Percentiles rank a stretch among this genome's conserved stretches.
phyloP scores from a whole-genome alignment of 2,888 invertebrate genomes.

The Drosophila tripunctata region DNA sequence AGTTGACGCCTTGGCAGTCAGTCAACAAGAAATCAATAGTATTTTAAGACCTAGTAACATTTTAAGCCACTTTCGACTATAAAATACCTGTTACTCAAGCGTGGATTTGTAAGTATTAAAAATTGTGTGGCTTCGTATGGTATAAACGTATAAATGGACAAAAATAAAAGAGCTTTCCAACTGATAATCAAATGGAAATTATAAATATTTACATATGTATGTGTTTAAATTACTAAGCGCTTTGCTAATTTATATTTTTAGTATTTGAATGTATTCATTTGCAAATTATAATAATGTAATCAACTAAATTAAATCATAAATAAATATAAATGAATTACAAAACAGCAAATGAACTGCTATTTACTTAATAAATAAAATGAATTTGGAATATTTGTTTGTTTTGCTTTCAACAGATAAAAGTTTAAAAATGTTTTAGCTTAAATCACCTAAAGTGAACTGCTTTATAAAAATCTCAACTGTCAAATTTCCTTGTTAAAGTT shows the following conservation, averaged over 20 bases:
- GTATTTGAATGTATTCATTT: slow-evolving; percentile 3
- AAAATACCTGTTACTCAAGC: no score
- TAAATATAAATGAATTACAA: background rate
- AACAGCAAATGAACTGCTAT: background rate
- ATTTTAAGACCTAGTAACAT: no score
- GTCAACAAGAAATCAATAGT: slow-evolving; percentile 37
- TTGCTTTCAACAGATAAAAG: background rate
- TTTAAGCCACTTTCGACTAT: no score
- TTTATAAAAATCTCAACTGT: background rate
- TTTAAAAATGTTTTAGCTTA: background rate
- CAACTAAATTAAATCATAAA: background rate
- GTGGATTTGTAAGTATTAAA: no score
- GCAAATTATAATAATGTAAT: slow-evolving; percentile 1
- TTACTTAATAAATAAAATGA: background rate
- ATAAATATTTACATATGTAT: background rate
- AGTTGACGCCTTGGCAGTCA: slow-evolving; percentile 32
- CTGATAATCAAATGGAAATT: background rate
- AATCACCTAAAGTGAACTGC: background rate
- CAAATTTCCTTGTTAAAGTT: background rate
- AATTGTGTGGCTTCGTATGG: no score
- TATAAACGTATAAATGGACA: no score
- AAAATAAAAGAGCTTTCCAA: background rate
- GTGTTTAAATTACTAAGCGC: background rate
- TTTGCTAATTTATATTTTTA: background rate
- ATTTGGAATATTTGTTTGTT: background rate